These are phyloP conservation scores for Drosophila basisetae DNA, from an alignment of 2,888 invertebrate genomes.

Conservation along the genomic window DNA sequence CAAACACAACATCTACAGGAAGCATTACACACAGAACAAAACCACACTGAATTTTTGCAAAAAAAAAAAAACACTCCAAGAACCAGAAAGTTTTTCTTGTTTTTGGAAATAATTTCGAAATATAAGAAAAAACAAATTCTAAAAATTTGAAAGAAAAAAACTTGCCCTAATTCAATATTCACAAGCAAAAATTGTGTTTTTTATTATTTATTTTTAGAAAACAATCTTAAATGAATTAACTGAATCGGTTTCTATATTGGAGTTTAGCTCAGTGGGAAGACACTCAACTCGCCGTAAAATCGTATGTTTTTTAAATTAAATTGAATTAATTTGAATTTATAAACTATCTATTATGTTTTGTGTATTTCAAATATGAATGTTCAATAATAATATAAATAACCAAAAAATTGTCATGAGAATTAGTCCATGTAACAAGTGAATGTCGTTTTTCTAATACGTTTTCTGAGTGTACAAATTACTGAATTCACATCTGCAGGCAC, in stretches of 20 bases:
- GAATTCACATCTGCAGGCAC: conserved; percentile 12
- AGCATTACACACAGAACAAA: background rate
- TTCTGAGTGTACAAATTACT: background rate
- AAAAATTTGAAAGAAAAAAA: background rate
- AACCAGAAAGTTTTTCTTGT: background rate
- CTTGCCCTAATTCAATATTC: too few species aligned
- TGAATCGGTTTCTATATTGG: background rate
- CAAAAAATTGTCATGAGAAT: too few species aligned
- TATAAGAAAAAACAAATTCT: background rate
- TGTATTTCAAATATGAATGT: too few species aligned
- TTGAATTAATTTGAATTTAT: background rate
- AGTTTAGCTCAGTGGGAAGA: too few species aligned
- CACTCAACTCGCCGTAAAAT: too few species aligned
- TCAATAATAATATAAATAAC: too few species aligned
- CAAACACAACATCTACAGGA: background rate
- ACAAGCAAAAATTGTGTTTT: background rate
- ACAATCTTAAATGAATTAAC: background rate
- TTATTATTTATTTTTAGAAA: too few species aligned
- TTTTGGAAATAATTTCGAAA: background rate
- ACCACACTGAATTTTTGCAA: background rate
- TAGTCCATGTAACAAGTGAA: too few species aligned
- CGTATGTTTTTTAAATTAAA: background rate
- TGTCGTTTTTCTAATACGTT: background rate
- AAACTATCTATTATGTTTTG: background rate
- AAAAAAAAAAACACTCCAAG: background rate